Conservation (phyloP, 2,113 vertebrate species). For the Ciconia maguari region DNA sequence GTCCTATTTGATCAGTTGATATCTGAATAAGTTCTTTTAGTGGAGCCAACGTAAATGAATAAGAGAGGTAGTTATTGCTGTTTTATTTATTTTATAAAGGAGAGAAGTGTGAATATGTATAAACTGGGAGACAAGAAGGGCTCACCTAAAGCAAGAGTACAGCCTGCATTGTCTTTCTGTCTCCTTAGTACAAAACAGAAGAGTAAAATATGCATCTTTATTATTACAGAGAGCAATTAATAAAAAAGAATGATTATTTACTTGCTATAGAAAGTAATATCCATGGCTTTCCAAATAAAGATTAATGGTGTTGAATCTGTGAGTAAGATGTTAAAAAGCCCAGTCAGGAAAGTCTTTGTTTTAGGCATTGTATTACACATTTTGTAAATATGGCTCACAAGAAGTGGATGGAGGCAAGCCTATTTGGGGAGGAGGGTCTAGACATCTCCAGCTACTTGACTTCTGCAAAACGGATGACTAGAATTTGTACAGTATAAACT, state of each 20-base stretch:
- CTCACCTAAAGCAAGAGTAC: background rate
- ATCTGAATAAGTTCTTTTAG: background rate
- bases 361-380: background rate
- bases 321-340: slow-evolving; percentile 17
- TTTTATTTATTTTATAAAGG: background rate
- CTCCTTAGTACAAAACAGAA: slow-evolving; percentile 1
- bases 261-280: slow-evolving; percentile 5
- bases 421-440: background rate
- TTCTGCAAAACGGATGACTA: background rate
- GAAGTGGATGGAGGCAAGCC: background rate
- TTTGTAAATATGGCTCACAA: background rate
- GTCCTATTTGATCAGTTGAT: background rate
- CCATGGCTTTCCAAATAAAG: slow-evolving; percentile 11
- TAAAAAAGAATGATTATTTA: slow-evolving; percentile 45
- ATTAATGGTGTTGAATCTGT: slow-evolving; percentile 31
- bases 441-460: background rate
- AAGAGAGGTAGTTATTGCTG: background rate
- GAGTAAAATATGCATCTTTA: slow-evolving; percentile 18
- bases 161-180: background rate
- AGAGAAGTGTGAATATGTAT: background rate
- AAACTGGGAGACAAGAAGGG: background rate
- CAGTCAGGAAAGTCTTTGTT: slow-evolving; percentile 17
- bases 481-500: background rate
- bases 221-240: background rate
- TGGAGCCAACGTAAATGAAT: background rate